phyloP scores from a whole-genome alignment of 2,113 vertebrate genomes.

The Brachyhypopomus occidentalis region DNA sequence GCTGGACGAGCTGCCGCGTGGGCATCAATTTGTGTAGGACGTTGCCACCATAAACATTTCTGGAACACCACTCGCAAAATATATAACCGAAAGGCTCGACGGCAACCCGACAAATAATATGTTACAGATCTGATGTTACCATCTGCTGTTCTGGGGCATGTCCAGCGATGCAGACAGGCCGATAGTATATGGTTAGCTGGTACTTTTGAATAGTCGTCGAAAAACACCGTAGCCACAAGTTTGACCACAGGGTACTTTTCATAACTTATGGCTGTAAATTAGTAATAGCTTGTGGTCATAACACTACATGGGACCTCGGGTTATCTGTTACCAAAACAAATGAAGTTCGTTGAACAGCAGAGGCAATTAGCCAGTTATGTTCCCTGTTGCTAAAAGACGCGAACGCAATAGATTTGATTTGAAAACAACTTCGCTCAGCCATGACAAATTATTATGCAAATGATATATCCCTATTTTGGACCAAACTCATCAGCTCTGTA shows the following conservation, averaged over 20 bases:
- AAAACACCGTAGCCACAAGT: background rate
- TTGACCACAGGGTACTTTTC: background rate
- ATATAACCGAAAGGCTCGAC: background rate
- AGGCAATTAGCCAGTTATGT: background rate
- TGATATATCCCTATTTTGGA: background rate
- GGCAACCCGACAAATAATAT: background rate
- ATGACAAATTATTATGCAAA: constrained; percentile 8
- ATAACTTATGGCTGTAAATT: background rate
- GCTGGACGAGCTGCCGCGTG: background rate
- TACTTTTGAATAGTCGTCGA: background rate
- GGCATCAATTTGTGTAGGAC: background rate
- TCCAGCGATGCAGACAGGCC: background rate
- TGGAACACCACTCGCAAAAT: background rate
- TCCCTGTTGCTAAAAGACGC: background rate
- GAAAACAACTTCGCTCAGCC: background rate
- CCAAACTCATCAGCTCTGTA: background rate
- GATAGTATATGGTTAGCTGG: background rate
- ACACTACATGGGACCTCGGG: background rate
- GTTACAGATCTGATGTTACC: background rate
- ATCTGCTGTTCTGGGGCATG: background rate
- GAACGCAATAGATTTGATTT: constrained; percentile 18
- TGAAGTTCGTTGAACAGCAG: background rate
- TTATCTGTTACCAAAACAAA: constrained; percentile 32
- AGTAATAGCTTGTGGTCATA: background rate
- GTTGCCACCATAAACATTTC: background rate